phyloP scores from a whole-genome alignment of 1,140 invertebrate species.

The Zaprionus inermis region DNA sequence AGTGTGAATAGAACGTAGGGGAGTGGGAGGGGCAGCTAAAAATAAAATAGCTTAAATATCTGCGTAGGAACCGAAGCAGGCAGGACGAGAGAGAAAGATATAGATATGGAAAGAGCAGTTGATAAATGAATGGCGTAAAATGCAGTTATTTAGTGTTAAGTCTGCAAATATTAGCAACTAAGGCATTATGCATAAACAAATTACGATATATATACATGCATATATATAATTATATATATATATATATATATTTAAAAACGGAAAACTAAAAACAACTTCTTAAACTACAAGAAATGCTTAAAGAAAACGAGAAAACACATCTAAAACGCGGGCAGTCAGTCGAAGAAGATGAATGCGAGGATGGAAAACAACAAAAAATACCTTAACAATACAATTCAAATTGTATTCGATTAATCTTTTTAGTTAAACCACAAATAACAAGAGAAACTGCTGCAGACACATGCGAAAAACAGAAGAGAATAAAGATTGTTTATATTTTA shows the following conservation, averaged over 20 bases:
- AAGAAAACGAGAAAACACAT: slow-evolving; percentile 32
- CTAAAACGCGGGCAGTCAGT: slow-evolving; percentile 24
- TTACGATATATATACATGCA: slow-evolving; percentile 50
- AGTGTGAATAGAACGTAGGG: slow-evolving; percentile 29
- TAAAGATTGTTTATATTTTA: slow-evolving; percentile 83
- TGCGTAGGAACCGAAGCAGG: background rate
- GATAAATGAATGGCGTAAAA: slow-evolving; percentile 59
- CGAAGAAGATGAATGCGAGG: background rate
- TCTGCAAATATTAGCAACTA: slow-evolving; percentile 75
- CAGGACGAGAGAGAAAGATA: slow-evolving; percentile 8
- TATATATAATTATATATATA: slow-evolving; percentile 26
- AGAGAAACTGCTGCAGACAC: slow-evolving; percentile 22
- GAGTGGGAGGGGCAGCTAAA: slow-evolving; percentile 22
- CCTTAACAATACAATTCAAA: slow-evolving; percentile 18
- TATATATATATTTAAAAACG: slow-evolving; percentile 9
- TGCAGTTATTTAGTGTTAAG: slow-evolving; percentile 83
- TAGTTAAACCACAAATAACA: slow-evolving; percentile 7
- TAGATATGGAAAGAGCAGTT: background rate
- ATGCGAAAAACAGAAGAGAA: slow-evolving; percentile 71
- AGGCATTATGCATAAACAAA: slow-evolving; percentile 58
- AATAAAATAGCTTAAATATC: slow-evolving; percentile 23
- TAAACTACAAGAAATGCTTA: slow-evolving; percentile 43
- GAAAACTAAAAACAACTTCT: slow-evolving; percentile 23
- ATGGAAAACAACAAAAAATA: slow-evolving; percentile 14
- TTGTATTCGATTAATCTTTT: slow-evolving; percentile 23